These are phyloP conservation scores for Nettapus auritus DNA, from an alignment of 2,113 vertebrate genomes.

Conservation along the genomic window DNA sequence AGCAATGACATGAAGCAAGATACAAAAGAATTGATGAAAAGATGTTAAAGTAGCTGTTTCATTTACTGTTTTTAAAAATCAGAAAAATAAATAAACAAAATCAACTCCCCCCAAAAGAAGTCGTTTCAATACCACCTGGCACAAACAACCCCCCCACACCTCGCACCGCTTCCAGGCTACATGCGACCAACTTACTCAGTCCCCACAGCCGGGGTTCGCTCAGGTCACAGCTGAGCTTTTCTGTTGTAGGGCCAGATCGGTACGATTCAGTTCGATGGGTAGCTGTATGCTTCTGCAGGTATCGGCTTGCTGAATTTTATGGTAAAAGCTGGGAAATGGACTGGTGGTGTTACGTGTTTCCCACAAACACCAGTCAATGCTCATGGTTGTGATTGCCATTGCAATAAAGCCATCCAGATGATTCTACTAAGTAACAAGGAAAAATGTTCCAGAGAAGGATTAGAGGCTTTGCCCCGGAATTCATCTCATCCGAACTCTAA, in stretches of 20 bases:
- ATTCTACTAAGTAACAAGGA: not conserved
- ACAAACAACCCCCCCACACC: constrained; percentile 29
- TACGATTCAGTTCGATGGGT: not conserved
- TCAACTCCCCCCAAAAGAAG: not conserved
- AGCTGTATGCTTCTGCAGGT: not conserved
- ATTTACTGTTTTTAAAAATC: not conserved
- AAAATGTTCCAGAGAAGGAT: not conserved
- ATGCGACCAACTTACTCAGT: not conserved
- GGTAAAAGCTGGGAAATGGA: not conserved
- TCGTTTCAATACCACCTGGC: not conserved
- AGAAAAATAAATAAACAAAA: not conserved
- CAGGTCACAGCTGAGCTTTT: not conserved
- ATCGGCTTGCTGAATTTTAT: not conserved
- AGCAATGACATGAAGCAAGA: not conserved
- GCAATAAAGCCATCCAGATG: not conserved
- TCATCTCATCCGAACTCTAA: not conserved
- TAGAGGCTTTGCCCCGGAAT: not conserved
- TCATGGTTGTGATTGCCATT: not conserved
- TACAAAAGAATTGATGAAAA: not conserved
- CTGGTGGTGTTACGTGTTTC: not conserved
- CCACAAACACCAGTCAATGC: not conserved
- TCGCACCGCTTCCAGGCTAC: not conserved
- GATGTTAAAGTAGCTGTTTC: not conserved
- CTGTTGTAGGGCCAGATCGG: not conserved
- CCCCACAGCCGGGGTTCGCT: not conserved